Conservation (phyloP, 2,113 vertebrate species). For the Antechinus stuartii region DNA sequence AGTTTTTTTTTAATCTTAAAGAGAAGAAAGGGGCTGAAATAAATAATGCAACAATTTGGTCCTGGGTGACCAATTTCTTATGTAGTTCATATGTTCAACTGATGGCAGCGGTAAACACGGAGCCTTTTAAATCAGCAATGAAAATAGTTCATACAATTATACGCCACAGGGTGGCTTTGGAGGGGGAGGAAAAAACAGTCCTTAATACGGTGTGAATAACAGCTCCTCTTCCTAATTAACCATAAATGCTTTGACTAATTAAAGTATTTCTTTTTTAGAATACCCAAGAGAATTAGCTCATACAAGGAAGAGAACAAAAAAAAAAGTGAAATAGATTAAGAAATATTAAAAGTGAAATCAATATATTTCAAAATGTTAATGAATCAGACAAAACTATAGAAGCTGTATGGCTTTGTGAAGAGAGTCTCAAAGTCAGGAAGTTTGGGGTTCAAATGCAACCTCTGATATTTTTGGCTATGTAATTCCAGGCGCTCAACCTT, state of each 20-base stretch:
- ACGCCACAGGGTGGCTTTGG: not conserved
- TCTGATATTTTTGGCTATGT: not conserved
- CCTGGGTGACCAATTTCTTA: not conserved
- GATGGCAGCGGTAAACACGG: not conserved
- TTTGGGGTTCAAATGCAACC: not conserved
- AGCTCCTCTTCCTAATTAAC: slow-evolving; percentile 30
- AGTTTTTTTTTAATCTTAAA: not conserved
- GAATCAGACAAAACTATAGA: not conserved
- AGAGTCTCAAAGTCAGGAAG: not conserved
- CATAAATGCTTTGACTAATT: not conserved
- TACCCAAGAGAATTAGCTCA: slow-evolving; percentile 18
- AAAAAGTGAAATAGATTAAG: slow-evolving; percentile 33
- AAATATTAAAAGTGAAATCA: not conserved
- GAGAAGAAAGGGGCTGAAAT: not conserved
- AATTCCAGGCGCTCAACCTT: not conserved
- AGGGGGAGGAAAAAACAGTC: slow-evolving; percentile 31
- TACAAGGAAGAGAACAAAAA: slow-evolving; percentile 6
- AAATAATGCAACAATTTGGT: not conserved
- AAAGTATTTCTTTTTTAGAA: slow-evolving; percentile 20
- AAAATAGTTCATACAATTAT: not conserved
- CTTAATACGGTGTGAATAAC: slow-evolving; percentile 17
- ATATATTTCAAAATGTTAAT: not conserved
- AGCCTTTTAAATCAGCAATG: slow-evolving; percentile 23
- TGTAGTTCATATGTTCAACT: not conserved
- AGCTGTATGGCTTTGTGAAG: not conserved